A percentile compares a stretch with the other conserved stretches of the same genome.
These are phyloP conservation scores for Ostrea edulis DNA, from an alignment of 1,140 invertebrate species.

Conservation along the genomic window DNA sequence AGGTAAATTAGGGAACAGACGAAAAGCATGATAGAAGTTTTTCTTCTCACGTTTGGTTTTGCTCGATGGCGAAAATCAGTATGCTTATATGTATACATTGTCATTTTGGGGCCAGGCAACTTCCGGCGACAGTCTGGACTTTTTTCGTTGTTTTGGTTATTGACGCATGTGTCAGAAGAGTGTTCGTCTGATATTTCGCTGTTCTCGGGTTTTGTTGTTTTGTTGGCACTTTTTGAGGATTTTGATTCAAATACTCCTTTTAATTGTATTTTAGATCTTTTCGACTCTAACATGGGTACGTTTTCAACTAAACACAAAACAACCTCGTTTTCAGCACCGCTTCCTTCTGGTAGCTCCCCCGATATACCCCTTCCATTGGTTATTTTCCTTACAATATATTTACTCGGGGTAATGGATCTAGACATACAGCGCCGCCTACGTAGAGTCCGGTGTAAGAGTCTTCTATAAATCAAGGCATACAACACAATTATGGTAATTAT, in stretches of 20 bases:
- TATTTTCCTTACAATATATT: neutral
- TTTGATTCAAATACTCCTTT: neutral
- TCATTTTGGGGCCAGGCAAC: neutral
- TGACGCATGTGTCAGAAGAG: neutral
- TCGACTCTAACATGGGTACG: neutral
- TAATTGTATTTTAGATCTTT: neutral
- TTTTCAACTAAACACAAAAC: conserved; percentile 24
- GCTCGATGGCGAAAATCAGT: neutral
- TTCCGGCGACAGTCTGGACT: neutral
- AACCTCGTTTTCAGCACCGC: neutral
- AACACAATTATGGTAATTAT: conserved; percentile 65
- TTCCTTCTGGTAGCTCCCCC: neutral
- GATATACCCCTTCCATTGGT: neutral
- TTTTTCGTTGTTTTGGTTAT: neutral
- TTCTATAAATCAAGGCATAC: conserved; percentile 65
- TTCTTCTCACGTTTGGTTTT: conserved; percentile 23
- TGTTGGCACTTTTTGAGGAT: neutral
- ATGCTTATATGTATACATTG: neutral
- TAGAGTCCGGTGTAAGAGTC: conserved; percentile 64
- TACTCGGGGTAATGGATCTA: neutral
- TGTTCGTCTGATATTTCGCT: neutral
- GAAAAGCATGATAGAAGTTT: conserved; percentile 72
- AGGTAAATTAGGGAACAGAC: conserved; percentile 70
- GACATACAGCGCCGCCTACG: conserved; percentile 48
- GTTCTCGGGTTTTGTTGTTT: neutral